Evolutionary conservation across 2,888 invertebrate genomes (phyloP).

Genomic region (Nomada lathburiana): DNA sequence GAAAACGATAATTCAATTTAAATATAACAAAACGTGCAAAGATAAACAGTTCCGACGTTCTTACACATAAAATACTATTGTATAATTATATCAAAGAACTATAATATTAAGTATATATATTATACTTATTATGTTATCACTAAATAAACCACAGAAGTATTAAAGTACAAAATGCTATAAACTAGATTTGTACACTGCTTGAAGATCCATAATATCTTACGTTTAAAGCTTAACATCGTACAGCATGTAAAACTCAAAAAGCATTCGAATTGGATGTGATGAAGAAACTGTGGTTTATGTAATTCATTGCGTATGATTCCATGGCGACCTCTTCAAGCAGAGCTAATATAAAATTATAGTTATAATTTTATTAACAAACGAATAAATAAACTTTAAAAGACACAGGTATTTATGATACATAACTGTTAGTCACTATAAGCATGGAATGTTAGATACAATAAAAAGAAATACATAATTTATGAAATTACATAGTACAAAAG

Average conservation of each 20-base stretch:
- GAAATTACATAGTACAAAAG: conserved; percentile 54
- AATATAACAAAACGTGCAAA: conserved; percentile 50
- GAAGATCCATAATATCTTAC: conserved; percentile 59
- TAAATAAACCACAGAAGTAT: conserved; percentile 66
- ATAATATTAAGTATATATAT: conserved; percentile 66
- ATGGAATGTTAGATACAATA: conserved; percentile 78
- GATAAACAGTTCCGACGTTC: conserved; percentile 35
- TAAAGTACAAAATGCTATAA: conserved; percentile 78
- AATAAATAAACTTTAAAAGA: conserved; percentile 73
- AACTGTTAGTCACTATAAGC: conserved; percentile 73
- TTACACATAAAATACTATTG: conserved; percentile 39
- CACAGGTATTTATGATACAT: conserved; percentile 66
- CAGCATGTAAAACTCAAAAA: conserved; percentile 14
- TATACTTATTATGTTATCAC: conserved; percentile 59
- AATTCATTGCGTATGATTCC: conserved; percentile 7
- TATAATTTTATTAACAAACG: conserved; percentile 52
- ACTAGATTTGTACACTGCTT: conserved; percentile 78
- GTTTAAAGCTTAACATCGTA: conserved; percentile 45
- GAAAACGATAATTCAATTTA: conserved; percentile 40
- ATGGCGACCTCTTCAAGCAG: conserved; percentile 60
- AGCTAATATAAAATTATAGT: conserved; percentile 63
- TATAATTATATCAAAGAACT: conserved; percentile 50
- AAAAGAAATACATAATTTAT: conserved; percentile 57
- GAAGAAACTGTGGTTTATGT: conserved; percentile 6
- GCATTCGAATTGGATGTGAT: conserved; percentile 4